These are phyloP conservation scores for Rhagonycha fulva DNA, from an alignment of 2,888 invertebrate species.

Conservation along the genomic window DNA sequence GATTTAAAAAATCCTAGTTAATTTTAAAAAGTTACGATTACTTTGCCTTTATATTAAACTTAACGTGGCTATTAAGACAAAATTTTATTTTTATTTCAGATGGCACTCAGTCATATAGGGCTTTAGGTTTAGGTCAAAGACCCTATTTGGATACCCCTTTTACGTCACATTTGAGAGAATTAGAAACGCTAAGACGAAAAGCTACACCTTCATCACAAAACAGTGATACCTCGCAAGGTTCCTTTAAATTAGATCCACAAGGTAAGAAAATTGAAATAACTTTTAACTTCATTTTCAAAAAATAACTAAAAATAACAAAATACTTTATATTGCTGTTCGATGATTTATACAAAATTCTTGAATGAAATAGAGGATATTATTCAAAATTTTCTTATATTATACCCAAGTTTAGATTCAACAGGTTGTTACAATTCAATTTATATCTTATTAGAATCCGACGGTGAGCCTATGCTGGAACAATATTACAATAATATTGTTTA, in stretches of 20 bases:
- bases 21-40: not conserved
- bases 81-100: constrained; percentile 40
- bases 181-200: constrained; percentile 71
- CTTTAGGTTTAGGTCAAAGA: constrained; percentile 74
- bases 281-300: not conserved
- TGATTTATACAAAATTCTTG: constrained; percentile 5
- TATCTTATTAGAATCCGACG: constrained; percentile 35
- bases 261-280: constrained; percentile 25
- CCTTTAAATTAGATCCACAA: constrained; percentile 37
- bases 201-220: constrained; percentile 55
- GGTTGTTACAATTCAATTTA: constrained; percentile 40
- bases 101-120: constrained; percentile 70
- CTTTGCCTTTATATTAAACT: not conserved
- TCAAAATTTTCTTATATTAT: constrained; percentile 21
- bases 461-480: constrained; percentile 31
- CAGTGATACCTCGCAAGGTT: constrained; percentile 38
- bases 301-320: not conserved
- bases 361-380: constrained; percentile 13
- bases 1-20: no score
- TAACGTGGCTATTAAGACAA: not conserved
- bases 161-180: constrained; percentile 67
- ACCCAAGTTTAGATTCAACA: constrained; percentile 33
- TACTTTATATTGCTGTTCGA: not conserved
- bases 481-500: constrained; percentile 24
- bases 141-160: constrained; percentile 69